Base-by-base conservation (phyloP, 2,888 invertebrate genomes). In the Drosophila limbata region DNA sequence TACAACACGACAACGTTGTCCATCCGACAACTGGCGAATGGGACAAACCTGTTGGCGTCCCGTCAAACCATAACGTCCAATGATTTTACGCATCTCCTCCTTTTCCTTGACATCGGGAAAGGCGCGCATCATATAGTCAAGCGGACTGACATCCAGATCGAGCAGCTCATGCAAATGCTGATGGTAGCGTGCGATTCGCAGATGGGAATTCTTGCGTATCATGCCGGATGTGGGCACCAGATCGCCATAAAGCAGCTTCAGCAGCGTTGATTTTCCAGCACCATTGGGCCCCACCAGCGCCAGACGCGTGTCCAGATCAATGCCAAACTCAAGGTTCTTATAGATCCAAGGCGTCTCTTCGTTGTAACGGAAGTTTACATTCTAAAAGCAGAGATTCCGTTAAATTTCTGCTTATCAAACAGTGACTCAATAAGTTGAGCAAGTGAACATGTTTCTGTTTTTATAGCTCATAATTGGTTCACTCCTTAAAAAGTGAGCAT, bases 81-180 rank as follows among this genome's bases (percentile, higher is more conserved):
- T 98, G 83, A 99, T 99, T 93, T 98, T 98, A 66, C 99, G 94
- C 99, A 99, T 99, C 93, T 99, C 99, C 93, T 99, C 99, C 31
- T 97, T 95, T 92, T 99, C 99, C 87, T 99, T 98, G 8, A 99
- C 96, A 11, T 97, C 98, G 0, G 99, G 99, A 93, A 98, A 99
- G 84, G 96, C 95, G 90, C 95, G 96, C 97, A 99, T 96, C 99
- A 99, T 99, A 93, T 99, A 99, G 85, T 99, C 99, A 44, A 99
- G 93, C 10, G 99, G 99, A 21, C 98, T 97, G 81, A 97, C 93
- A 91, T 99, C 98, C 90, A 99, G 93, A 93, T 99, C 99, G 25
- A 99, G 94, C 69, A 98, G 94, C 93, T 99, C 99, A 90, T 98
- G 98, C 87, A 99, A 94, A 94, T 99, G 99, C 94, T 99, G 99